Base-by-base conservation (phyloP, 2,113 vertebrate genomes). In the Balaeniceps rex region DNA sequence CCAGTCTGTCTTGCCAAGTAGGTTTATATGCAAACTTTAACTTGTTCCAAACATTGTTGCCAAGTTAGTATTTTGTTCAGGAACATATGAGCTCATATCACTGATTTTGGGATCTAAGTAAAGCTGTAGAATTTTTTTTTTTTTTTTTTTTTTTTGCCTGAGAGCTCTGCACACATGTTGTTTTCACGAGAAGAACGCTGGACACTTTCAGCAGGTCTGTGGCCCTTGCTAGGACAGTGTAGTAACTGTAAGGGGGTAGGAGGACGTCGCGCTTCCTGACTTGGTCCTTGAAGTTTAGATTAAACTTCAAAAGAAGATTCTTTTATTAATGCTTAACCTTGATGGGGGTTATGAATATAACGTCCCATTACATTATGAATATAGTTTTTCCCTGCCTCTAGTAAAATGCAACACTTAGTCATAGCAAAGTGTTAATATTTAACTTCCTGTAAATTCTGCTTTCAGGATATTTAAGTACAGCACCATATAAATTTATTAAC, bases 361-460 rank as follows among this genome's bases (percentile, higher is more conserved):
- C 25, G 96, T 96, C n/a, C 77, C 17, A 9, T 94, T 96, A 33
- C 33, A n/a, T 80, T 71, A 71, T 25, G 19, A 65, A 40, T 88
- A 49, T 47, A 85, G 19, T 13, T 80, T 90, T 94, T 83, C 28
- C n/a, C 66, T 72, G 77, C 77, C 86, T 91, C 66, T 83, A 70
- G 82, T 81, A 95, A 96, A 94, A 96, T 33, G 52, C 36, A 83
- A 77, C 96, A 72, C 88, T 87, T 78, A 86, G 91, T 96, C 95
- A 96, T 91, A 86, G 82, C 44, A 46, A 93, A 91, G 72, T 92
- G 83, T 47, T 96, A 97, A 93, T 90, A 71, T 88, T 92, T 80
- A 88, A 65, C 89, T 95, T 85, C 66, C 86, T 95, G 33, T 90
- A 88, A 90, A 77, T 96, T 97, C 86, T 84, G 11, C 66, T 90